Percentiles rank a stretch among this genome's conserved stretches.
Evolutionary conservation across 2,888 invertebrate species (phyloP).

Genomic region (Campopleginae sp.): DNA sequence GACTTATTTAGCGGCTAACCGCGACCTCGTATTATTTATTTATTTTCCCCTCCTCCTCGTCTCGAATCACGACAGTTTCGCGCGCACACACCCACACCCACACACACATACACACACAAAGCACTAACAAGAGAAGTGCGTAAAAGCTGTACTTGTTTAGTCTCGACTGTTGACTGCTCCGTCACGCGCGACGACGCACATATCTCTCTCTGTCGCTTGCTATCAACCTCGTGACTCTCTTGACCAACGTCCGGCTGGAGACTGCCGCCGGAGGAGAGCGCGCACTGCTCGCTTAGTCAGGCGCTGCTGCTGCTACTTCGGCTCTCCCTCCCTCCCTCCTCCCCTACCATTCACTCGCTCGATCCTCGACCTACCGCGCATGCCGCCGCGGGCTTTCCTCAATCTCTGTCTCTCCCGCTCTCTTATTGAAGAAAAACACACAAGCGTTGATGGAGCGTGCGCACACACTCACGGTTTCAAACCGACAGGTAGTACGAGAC

Average conservation of each 20-base stretch:
- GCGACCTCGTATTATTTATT: conserved; percentile 8
- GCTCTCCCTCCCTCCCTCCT: conserved; percentile 29
- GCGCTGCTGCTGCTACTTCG: conserved; percentile 35
- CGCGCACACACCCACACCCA: background rate
- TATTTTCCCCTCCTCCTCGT: background rate
- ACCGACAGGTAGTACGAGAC: conserved; percentile 30
- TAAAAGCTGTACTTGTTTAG: conserved; percentile 9
- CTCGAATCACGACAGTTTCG: background rate
- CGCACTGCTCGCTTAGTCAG: background rate
- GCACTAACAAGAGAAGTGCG: background rate
- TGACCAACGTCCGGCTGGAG: conserved; percentile 72
- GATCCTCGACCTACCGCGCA: conserved; percentile 30
- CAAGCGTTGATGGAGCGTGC: conserved; percentile 2
- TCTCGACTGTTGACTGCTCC: background rate
- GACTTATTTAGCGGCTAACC: conserved; percentile 2
- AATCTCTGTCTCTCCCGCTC: conserved; percentile 2
- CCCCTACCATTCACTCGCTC: conserved; percentile 34
- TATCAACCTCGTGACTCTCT: conserved; percentile 38
- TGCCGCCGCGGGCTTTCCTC: background rate
- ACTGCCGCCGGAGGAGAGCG: conserved; percentile 53
- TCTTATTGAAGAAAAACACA: conserved; percentile 3
- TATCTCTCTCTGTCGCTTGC: background rate
- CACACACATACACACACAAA: background rate
- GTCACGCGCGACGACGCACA: background rate
- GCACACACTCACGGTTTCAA: conserved; percentile 11